Conservation (phyloP, 2,797 vertebrate genomes). For the Salmo trutta region DNA sequence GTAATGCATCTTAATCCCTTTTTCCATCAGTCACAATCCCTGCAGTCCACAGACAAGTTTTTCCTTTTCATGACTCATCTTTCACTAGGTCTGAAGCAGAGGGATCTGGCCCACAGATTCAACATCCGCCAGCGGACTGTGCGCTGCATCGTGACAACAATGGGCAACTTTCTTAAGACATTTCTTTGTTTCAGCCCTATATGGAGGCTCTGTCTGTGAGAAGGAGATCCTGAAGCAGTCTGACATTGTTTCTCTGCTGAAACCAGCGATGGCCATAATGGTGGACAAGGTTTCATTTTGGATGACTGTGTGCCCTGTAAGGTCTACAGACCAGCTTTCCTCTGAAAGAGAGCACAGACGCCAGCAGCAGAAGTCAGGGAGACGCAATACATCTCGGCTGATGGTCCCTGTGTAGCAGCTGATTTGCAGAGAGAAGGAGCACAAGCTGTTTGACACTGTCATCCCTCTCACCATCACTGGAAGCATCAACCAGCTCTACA, state of each 20-base stretch:
- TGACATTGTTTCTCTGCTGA: not conserved
- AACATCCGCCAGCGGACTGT: conserved; percentile 20
- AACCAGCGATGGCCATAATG: conserved; percentile 15
- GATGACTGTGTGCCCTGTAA: conserved; percentile 12
- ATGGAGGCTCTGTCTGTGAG: conserved; percentile 24
- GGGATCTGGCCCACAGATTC: conserved; percentile 23
- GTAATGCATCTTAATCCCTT: too few relatives aligned
- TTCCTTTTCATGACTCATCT: not conserved
- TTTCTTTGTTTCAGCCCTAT: conserved; percentile 30
- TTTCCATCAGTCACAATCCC: too few relatives aligned
- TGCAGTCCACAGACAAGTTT: not conserved
- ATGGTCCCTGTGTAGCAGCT: conserved; percentile 21
- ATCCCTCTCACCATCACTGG: conserved; percentile 21
- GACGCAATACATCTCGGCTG: conserved; percentile 15
- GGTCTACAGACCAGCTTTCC: conserved; percentile 13
- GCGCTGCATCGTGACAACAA: conserved; percentile 27
- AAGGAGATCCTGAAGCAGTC: conserved; percentile 11
- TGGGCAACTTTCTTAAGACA: conserved; percentile 18
- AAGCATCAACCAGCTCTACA: conserved; percentile 28
- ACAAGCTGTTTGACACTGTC: conserved; percentile 20
- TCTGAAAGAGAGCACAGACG: conserved; percentile 14
- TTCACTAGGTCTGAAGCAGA: conserved; percentile 16
- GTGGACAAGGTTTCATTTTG: conserved; percentile 20
- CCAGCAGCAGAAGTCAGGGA: conserved; percentile 6
- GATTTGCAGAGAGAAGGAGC: conserved; percentile 20